Evolutionary conservation across 2,113 vertebrate species (phyloP), one percentile per base, ranked within the genome.

Genomic region (Hippocampus guttulatus): DNA sequence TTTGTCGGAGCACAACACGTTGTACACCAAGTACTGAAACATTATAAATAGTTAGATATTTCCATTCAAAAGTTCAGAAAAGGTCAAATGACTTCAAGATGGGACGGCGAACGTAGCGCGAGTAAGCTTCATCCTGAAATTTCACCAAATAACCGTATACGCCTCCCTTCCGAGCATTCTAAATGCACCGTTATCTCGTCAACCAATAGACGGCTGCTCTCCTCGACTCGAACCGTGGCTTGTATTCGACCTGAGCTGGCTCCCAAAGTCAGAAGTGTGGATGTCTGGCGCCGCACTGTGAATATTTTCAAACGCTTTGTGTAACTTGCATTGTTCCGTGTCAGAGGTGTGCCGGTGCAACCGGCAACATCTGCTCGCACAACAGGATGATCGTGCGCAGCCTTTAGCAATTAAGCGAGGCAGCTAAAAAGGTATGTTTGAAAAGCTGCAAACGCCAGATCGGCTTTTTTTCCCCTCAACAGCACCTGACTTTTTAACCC

Each of bases 381-480:
- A 38, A 15, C 14, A 3, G 45, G 3, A 38, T 70, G 67, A 73
- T 68, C 21, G 60, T 38, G 57, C 38, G 21, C 81, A 83, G 76
- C 18, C 11, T 40, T 73, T 61, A 40, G 33, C 67, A 60, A 69
- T 76, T 64, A 79, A 38, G 58, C 40, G 74, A 25, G 47, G 72
- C 67, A 55, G 66, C 38, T 61, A 9, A 72, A 43, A 78, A 63
- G 23, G 45, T 71, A 38, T 71, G 73, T 74, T 71, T 67, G 10
- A 30, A 68, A 38, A 76, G 77, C 27, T 70, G 60, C 25, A 54
- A 43, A 64, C 0, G 38, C 43, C 45, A 68, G 65, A 69, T n/a
- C 80, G 79, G 67, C 0, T 64, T 62, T 76, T 84, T 68, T 38
- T 38, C 5, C 3, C 5, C 73, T 68, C 80, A 82, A 27, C 8